These are phyloP conservation scores for Platycnemis pennipes DNA, from an alignment of 2,888 invertebrate species.

Conservation along the genomic window DNA sequence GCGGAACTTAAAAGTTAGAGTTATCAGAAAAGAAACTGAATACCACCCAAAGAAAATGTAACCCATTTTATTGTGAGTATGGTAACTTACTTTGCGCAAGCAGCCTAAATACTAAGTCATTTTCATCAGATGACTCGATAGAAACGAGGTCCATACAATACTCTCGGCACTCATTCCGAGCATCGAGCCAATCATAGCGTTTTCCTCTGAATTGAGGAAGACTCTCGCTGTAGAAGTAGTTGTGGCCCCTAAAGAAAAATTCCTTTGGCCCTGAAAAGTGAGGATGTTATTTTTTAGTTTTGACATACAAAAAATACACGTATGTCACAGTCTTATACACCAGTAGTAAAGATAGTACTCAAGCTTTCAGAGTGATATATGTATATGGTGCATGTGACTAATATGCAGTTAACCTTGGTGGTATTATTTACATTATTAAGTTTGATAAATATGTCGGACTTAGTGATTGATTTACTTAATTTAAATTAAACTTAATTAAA, in stretches of 20 bases:
- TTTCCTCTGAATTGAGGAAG: slow-evolving; percentile 88
- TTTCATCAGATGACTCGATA: slow-evolving; percentile 93
- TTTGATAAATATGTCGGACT: no score
- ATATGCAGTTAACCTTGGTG: no score
- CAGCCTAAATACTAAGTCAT: slow-evolving; percentile 92
- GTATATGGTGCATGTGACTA: no score
- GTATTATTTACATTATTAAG: no score
- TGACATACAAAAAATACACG: not conserved
- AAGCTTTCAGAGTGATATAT: no score
- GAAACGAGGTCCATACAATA: slow-evolving; percentile 97
- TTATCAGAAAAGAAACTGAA: not conserved
- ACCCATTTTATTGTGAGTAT: not conserved
- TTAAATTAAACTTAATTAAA: no score
- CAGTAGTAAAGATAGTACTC: no score
- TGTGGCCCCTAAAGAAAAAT: slow-evolving; percentile 92
- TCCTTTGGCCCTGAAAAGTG: slow-evolving; percentile 90
- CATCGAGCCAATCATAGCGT: slow-evolving; percentile 95
- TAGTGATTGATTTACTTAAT: no score
- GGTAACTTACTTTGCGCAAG: slow-evolving; percentile 89
- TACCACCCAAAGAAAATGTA: not conserved
- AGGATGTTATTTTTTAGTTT: not conserved
- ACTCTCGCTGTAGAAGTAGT: slow-evolving; percentile 93
- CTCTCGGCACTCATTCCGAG: slow-evolving; percentile 93
- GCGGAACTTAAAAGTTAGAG: not conserved
- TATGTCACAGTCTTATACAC: no score